These are phyloP conservation scores for Tolypeutes matacus DNA, from an alignment of 2,797 vertebrate species.

Conservation along the genomic window DNA sequence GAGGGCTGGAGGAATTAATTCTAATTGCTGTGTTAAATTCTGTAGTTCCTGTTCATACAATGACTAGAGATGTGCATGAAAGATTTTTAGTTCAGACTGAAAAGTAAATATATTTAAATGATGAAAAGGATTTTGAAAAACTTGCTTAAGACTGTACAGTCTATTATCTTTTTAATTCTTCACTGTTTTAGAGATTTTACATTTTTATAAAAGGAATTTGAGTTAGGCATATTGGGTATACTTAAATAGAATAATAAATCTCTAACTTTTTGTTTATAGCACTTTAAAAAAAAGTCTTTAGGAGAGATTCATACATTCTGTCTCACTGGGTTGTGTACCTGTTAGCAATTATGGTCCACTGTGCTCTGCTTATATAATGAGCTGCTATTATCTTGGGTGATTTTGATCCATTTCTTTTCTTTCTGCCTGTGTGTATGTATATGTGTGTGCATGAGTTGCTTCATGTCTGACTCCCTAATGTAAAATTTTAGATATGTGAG, in stretches of 20 bases:
- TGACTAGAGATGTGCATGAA: background rate
- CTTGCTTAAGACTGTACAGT: background rate
- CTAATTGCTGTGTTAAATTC: background rate
- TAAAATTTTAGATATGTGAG: conserved; percentile 25
- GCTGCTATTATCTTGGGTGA: background rate
- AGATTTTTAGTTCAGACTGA: background rate
- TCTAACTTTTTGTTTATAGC: background rate
- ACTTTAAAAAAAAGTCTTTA: background rate
- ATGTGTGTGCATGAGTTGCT: background rate
- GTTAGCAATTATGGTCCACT: background rate
- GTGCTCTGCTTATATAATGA: conserved; percentile 2
- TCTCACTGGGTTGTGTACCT: conserved; percentile 44
- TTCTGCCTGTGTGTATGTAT: background rate
- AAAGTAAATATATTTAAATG: conserved; percentile 13
- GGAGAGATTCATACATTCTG: conserved; percentile 6
- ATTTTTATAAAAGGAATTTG: conserved; percentile 50
- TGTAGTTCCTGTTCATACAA: background rate
- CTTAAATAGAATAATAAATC: conserved; percentile 65
- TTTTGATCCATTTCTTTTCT: conserved; percentile 55
- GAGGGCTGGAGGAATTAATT: background rate
- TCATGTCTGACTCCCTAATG: background rate
- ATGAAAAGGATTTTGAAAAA: conserved; percentile 40
- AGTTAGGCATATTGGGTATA: background rate
- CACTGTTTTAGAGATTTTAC: conserved; percentile 47
- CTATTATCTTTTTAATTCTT: background rate